Conservation (phyloP, 2,888 invertebrate species). For the Andrena haemorrhoa region DNA sequence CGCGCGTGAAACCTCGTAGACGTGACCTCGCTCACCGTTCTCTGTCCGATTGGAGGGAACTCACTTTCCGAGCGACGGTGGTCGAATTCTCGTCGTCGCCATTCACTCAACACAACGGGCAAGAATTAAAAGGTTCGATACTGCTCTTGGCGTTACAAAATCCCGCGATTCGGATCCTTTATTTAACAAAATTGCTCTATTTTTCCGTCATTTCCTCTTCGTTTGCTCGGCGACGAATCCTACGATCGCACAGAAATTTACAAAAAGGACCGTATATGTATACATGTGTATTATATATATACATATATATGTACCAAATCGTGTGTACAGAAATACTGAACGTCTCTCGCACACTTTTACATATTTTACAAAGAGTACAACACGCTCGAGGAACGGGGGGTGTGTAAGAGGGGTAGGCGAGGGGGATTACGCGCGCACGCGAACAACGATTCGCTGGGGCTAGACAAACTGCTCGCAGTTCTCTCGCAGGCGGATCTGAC, state of each 20-base stretch:
- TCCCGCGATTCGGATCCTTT: slow-evolving; percentile 52
- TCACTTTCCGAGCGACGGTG: neutral
- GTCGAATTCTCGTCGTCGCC: slow-evolving; percentile 4
- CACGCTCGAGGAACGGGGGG: slow-evolving; percentile 32
- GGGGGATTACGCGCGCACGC: slow-evolving; percentile 6
- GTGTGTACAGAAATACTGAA: slow-evolving; percentile 59
- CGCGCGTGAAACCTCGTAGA: slow-evolving; percentile 15
- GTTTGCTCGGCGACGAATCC: slow-evolving; percentile 37
- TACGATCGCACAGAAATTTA: slow-evolving; percentile 52
- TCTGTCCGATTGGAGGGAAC: slow-evolving; percentile 1
- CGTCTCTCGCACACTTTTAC: slow-evolving; percentile 44
- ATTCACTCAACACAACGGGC: slow-evolving; percentile 29
- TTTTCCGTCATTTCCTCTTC: neutral
- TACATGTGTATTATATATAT: neutral
- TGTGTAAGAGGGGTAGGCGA: too few relatives aligned
- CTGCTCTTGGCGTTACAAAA: slow-evolving; percentile 54
- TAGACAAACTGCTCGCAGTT: slow-evolving; percentile 17
- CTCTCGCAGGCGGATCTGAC: slow-evolving; percentile 3
- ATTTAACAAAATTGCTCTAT: slow-evolving; percentile 29
- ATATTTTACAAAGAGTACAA: slow-evolving; percentile 63
- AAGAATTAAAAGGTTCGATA: slow-evolving; percentile 40
- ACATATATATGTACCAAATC: slow-evolving; percentile 37
- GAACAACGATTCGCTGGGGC: slow-evolving; percentile 34
- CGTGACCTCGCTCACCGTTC: neutral
- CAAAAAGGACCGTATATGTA: slow-evolving; percentile 34